A percentile compares a stretch with the other conserved stretches of the same genome.
Evolutionary conservation across 2,888 invertebrate genomes (phyloP).

Genomic region (Baccha elongata): DNA sequence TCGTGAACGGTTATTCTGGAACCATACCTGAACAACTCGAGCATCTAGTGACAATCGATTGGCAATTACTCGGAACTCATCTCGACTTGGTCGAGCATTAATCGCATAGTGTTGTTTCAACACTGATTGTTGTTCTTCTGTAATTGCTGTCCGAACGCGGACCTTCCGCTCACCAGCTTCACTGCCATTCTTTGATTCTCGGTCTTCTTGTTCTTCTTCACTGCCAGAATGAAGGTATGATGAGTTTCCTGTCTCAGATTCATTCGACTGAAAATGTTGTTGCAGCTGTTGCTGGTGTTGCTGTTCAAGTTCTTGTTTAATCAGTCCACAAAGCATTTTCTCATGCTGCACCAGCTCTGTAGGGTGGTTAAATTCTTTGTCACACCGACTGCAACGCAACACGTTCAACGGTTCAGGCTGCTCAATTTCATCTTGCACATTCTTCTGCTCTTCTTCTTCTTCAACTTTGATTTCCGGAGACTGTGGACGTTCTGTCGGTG

Average conservation of each 20-base stretch:
- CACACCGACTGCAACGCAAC: slow-evolving; percentile 85
- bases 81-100: slow-evolving; percentile 96
- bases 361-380: slow-evolving; percentile 84
- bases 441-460: slow-evolving; percentile 64
- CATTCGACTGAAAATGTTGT: slow-evolving; percentile 68
- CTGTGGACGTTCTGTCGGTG: slow-evolving; percentile 82
- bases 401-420: slow-evolving; percentile 64
- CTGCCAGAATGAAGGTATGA: slow-evolving; percentile 83
- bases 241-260: slow-evolving; percentile 68
- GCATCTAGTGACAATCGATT: slow-evolving; percentile 89
- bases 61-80: slow-evolving; percentile 95
- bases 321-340: slow-evolving; percentile 84
- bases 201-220: slow-evolving; percentile 85
- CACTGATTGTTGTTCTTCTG: slow-evolving; percentile 95
- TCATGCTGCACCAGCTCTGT: slow-evolving; percentile 88
- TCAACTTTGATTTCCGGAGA: slow-evolving; percentile 75
- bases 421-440: slow-evolving; percentile 78
- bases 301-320: slow-evolving; percentile 85
- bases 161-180: slow-evolving; percentile 90
- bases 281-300: slow-evolving; percentile 83
- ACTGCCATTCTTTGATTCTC: slow-evolving; percentile 83
- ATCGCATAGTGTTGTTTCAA: slow-evolving; percentile 94
- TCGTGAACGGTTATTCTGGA: slow-evolving; percentile 96
- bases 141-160: slow-evolving; percentile 95
- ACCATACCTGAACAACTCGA: slow-evolving; percentile 96